phyloP scores from a whole-genome alignment of 2,113 vertebrate species.

The Cygnus atratus region DNA sequence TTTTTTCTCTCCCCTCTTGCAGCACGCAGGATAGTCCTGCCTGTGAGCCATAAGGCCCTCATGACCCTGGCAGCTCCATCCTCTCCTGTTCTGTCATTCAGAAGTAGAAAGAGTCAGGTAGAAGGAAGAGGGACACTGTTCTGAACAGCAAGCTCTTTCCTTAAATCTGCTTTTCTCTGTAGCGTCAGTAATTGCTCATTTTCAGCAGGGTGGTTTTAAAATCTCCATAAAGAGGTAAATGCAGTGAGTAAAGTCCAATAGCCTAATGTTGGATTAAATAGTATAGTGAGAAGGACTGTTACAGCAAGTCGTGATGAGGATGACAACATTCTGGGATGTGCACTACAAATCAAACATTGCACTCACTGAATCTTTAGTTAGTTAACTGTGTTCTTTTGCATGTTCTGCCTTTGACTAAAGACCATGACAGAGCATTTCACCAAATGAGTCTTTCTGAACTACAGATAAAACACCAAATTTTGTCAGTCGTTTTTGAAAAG shows the following conservation, averaged over 20 bases:
- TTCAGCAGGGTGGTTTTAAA: background rate
- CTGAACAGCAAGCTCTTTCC: background rate
- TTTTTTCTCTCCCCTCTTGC: background rate
- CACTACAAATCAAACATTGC: background rate
- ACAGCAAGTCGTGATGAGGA: fast-evolving
- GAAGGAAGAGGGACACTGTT: background rate
- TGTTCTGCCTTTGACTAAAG: background rate
- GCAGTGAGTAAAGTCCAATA: background rate
- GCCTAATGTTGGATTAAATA: background rate
- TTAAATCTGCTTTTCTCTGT: background rate
- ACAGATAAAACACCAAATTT: background rate
- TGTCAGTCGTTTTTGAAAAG: background rate
- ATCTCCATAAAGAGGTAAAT: background rate
- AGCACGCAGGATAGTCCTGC: background rate
- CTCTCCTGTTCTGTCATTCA: background rate
- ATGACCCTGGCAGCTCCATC: background rate
- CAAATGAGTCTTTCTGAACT: background rate
- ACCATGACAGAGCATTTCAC: background rate
- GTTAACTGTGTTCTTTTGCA: background rate
- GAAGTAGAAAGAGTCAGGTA: background rate
- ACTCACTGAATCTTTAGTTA: background rate
- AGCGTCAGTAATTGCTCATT: background rate
- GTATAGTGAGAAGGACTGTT: background rate
- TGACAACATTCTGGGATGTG: background rate
- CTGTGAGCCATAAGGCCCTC: background rate